Evolutionary conservation across 1,140 invertebrate genomes (phyloP), one percentile per base, ranked within the genome.

Genomic region (Calephelis virginiensis): DNA sequence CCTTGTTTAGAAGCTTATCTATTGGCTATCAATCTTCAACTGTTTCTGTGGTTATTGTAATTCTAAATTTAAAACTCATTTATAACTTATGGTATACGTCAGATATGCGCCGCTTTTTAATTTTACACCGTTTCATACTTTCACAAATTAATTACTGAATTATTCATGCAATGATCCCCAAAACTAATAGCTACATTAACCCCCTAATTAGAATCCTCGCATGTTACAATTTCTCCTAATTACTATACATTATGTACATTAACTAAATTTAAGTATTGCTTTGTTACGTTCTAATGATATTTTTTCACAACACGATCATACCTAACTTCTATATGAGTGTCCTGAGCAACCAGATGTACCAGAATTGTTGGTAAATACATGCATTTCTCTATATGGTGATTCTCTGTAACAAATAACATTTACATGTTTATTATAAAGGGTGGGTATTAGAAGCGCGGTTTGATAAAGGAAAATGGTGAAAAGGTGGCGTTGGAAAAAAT

Each of bases 261-360:
- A n/a, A 59, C n/a, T 38, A 48, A 68, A 78, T 72, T 76, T 74
- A 82, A 88, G 70, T 90, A 90, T 90, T 90, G 86, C 86, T 90
- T 89, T 63, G 71, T 83, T 86, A 87, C 72, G 68, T 77, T 73
- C 83, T 86, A 89, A 78, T 89, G 85, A 90, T 90, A 89, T 87
- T 75, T 74, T 64, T 73, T 78, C 62, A 61, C 60, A 61, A 62
- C 73, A 73, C 71, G 75, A 77, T 70, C 40, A 75, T 71, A 78
- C 80, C 82, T 90, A 90, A 77, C 84, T 90, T 64, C 85, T 75
- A 77, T 90, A 90, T 12, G 80, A 76, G 71, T 89, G 80, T 67
- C 86, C 84, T 64, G 88, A 90, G 75, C 83, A 90, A 73, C 86
- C 88, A n/a, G 88, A 90, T 63, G 86, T 76, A 49, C 88, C 85